Evolutionary conservation across 2,797 vertebrate species (phyloP), one percentile per base, ranked within the genome.

Genomic region (Microtus agrestis): DNA sequence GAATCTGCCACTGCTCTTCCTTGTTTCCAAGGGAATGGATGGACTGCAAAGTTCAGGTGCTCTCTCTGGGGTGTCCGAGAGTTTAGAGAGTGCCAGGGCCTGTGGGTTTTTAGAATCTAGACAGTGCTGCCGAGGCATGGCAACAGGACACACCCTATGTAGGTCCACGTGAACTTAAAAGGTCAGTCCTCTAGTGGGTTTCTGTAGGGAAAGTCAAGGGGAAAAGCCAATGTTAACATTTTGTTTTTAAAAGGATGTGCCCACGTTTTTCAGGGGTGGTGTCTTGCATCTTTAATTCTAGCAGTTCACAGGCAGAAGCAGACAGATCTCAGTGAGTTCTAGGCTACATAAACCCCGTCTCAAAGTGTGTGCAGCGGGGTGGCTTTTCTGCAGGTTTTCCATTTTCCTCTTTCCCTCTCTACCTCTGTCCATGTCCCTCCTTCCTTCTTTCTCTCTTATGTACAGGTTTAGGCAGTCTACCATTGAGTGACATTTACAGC

Each of bases 11-110:
- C 15, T 59, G 6, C 21, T 86, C 78, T 89, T 80, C 63, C 19
- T 94, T 85, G 84, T 34, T 80, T 94, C 74, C 77, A 48, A 92
- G 73, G 73, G 56, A 94, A 88, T 34, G 19, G 25, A 74, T 74
- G 37, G 8, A 8, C 77, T 87, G 59, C 69, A 74, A 82, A 11
- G 31, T 69, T 77, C 48, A 81, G 65, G 59, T 77, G 37, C 78
- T 78, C n/a, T 65, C 59, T 59, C 34, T 59, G 54, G 25, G 34
- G 61, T 87, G 81, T 81, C 73, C 43, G 15, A 43, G n/a, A 73
- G 43, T 54, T 94, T 79, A 85, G 73, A 92, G 46, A 89, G 89
- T 31, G 23, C 56, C n/a, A 78, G 67, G 46, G 10, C 65, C 63
- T 43, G 48, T n/a, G 31, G 4, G 31, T 14, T 27, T 43, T 65